A percentile compares a stretch with the other conserved stretches of the same genome.
phyloP scores from a whole-genome alignment of 2,113 vertebrate species.

The Pitta sordida region DNA sequence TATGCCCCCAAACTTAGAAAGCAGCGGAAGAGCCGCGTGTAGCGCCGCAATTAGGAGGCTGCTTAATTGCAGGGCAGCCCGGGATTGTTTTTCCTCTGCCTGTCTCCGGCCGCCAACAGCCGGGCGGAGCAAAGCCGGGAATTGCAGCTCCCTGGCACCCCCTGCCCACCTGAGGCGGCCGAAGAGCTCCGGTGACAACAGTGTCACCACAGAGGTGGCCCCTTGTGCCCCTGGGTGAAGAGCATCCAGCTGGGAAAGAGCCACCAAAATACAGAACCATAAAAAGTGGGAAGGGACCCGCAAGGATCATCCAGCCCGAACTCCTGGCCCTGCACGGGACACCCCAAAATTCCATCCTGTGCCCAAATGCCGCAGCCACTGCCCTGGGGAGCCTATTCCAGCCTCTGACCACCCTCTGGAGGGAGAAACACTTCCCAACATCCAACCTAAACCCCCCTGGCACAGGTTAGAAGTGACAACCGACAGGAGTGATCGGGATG shows the following conservation, averaged over 20 bases:
- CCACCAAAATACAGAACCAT: background rate
- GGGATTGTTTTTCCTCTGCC: background rate
- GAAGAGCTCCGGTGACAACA: background rate
- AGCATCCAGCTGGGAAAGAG: background rate
- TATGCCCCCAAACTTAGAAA: constrained; percentile 64
- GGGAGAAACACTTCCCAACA: background rate
- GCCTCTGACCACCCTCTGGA: background rate
- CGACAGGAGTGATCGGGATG: background rate
- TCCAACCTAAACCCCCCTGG: background rate
- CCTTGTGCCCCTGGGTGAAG: background rate
- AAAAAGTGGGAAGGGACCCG: background rate
- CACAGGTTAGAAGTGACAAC: background rate
- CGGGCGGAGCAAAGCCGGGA: background rate
- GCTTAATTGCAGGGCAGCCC: constrained; percentile 8
- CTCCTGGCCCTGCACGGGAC: background rate
- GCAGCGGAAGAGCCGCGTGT: constrained; percentile 43
- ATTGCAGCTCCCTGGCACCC: accelerated
- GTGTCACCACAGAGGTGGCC: background rate
- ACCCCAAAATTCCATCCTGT: background rate
- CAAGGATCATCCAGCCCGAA: background rate
- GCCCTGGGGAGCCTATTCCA: background rate
- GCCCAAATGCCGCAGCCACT: background rate
- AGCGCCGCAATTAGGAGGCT: constrained; percentile 39
- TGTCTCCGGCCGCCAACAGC: background rate
- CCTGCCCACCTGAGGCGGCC: background rate